Evolutionary conservation across 2,888 invertebrate genomes (phyloP), one percentile per base, ranked within the genome.

Genomic region (Imbricaverruca yamaguchii): DNA sequence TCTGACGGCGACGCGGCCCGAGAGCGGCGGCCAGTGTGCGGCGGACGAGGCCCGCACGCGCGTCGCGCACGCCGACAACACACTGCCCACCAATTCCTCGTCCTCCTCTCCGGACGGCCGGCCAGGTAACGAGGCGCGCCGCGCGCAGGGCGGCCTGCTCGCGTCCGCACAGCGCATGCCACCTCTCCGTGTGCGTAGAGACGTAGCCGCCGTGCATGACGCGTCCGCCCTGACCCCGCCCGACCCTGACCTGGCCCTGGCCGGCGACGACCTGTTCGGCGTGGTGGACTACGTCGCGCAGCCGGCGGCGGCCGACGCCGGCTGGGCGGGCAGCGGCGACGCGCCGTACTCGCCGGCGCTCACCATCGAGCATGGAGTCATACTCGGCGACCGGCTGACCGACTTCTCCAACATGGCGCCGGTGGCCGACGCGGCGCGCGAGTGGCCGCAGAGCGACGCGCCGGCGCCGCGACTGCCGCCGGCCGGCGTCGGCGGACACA

Each of bases 131-230:
- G 23, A 21, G 9, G 53, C 74, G 53, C 53, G 55, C 12, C 21
- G 11, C 23, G 69, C 69, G 39, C 39, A 39, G 25, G 63, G 9
- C 69, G 23, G 69, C 15, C 69, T 21, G 67, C 67, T 23, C 69
- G 39, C 69, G 39, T 25, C 69, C 69, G 55, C 21, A 6, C 18
- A 13, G 55, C 53, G 74, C 74, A 74, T 74, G 74, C 21, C 15
- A 10, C 11, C 74, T 18, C 39, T 74, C 74, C 74, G 74, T 74
- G 74, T 74, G 74, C 74, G 74, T 74, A 74, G 74, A 74, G 39
- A 74, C 21, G 74, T 74, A 53, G 65, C n/a, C n/a, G 65, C 65
- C 65, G 53, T 74, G 74, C 74, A 74, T 74, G 74, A 18, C 21
- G 53, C 74, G 23, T 23, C 55, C 74, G 53, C 55, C 21, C 53